Evolutionary conservation across 2,888 invertebrate species (phyloP), one percentile per base, ranked within the genome.

Genomic region (Limenitis camilla): DNA sequence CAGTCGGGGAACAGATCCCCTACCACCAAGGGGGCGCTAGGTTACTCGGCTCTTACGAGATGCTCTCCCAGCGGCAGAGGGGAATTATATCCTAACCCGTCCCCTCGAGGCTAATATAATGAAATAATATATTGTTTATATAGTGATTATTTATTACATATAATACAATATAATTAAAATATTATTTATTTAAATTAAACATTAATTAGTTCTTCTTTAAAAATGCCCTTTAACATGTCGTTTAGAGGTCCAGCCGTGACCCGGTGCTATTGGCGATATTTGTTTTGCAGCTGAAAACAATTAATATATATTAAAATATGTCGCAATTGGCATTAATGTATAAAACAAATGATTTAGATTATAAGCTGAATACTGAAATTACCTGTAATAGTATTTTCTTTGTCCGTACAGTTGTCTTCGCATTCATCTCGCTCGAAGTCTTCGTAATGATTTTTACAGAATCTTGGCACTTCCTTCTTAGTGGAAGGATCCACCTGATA

Each of bases 401-500:
- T 51, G 27, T 67, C 68, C 0, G 62, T 33, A 47, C 84, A 83
- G 8, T 72, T 69, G 33, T 73, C 81, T 47, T 76, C 73, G 51
- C 85, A 85, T 27, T 71, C 69, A 8, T 55, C 62, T 33, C 72
- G 67, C 49, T 83, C 75, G 49, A 82, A 83, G 6, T 76, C 76
- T 8, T 75, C 69, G 53, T 67, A 74, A 42, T 76, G 71, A 1
- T 62, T 66, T 59, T 83, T 83, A 59, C 85, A 85, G 59, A 69
- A 72, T 53, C 69, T 69, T 0, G 83, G 69, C 4, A 84, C 82
- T 52, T 77, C 76, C 57, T 80, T 80, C 31, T 61, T 71, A 8
- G 66, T 63, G 1, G 63, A 61, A 41, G 70, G 67, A 56, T 68
- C 74, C 1, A 58, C 65, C 83, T 84, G 50, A 32, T 66, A 62